Evolutionary conservation across 2,888 invertebrate species (phyloP).

Genomic region (Ceriagrion tenellum): DNA sequence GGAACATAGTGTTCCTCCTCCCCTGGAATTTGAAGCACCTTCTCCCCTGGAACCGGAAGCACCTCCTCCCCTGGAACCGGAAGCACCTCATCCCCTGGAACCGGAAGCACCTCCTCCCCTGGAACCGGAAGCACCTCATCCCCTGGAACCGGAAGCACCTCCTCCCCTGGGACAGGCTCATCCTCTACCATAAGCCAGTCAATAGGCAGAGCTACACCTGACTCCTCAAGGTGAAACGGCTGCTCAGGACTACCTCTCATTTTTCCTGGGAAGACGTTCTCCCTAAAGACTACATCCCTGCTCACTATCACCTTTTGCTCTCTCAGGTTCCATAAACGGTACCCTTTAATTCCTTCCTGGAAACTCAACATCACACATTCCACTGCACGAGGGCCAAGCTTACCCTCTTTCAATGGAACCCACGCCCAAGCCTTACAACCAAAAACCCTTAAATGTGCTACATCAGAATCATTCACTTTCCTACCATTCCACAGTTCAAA

Average conservation of each 20-base stretch:
- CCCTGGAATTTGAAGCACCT: neutral
- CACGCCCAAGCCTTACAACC: neutral
- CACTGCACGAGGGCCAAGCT: too few species aligned
- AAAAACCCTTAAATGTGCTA: neutral
- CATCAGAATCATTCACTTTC: neutral
- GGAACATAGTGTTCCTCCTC: neutral
- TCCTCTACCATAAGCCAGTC: neutral
- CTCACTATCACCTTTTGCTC: slow-evolving; percentile 1
- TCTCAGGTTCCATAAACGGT: slow-evolving; percentile 42
- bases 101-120: too few species aligned
- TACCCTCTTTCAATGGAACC: neutral
- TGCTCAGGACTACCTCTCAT: neutral
- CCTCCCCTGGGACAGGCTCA: neutral
- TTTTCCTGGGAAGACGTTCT: neutral
- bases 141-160: too few species aligned
- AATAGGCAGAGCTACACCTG: neutral
- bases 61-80: neutral
- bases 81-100: neutral
- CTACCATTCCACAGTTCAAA: neutral
- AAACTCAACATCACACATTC: too few species aligned
- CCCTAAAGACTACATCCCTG: slow-evolving; percentile 39
- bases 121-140: too few species aligned
- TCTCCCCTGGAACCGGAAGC: neutral
- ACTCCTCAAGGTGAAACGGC: neutral
- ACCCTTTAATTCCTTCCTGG: slow-evolving; percentile 29